Conservation (phyloP, 35 echinoderm and acorn worm genomes). For the Ophioderma brevispina region DNA sequence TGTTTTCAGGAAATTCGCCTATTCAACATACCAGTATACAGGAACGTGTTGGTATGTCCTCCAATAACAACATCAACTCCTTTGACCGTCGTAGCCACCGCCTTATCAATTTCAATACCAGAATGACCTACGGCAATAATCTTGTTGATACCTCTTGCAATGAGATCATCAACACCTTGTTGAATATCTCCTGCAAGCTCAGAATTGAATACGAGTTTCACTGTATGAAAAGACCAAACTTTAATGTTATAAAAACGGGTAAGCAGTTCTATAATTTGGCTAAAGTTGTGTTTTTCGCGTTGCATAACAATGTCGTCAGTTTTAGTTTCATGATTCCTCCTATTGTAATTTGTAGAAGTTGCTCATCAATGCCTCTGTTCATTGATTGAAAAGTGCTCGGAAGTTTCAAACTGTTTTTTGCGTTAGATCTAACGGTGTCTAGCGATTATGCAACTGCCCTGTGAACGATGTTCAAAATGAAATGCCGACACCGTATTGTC, state of each 20-base stretch:
- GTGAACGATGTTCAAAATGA: too few relatives aligned
- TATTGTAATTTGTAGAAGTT: background rate
- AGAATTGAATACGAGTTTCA: slow-evolving; percentile 56
- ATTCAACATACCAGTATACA: slow-evolving; percentile 87
- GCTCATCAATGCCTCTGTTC: background rate
- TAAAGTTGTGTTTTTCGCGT: background rate
- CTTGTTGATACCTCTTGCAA: slow-evolving; percentile 60
- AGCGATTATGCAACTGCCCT: too few relatives aligned
- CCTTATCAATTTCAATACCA: slow-evolving; percentile 67
- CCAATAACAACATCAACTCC: slow-evolving; percentile 93
- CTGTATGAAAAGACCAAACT: slow-evolving; percentile 28
- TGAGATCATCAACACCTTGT: slow-evolving; percentile 57
- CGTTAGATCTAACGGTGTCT: too few relatives aligned
- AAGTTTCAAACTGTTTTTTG: too few relatives aligned
- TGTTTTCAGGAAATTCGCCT: too few relatives aligned
- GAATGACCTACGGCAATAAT: slow-evolving; percentile 93
- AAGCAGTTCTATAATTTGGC: background rate
- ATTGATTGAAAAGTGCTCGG: too few relatives aligned
- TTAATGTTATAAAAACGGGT: too few relatives aligned
- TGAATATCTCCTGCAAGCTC: slow-evolving; percentile 57
- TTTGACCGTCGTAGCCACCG: slow-evolving; percentile 56
- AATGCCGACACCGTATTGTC: too few relatives aligned
- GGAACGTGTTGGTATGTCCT: slow-evolving; percentile 81
- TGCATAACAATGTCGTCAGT: background rate
- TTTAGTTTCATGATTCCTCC: background rate